A percentile compares a stretch with the other conserved stretches of the same genome.
Evolutionary conservation across 2,113 vertebrate genomes (phyloP).

Genomic region (Zosterops borbonicus): DNA sequence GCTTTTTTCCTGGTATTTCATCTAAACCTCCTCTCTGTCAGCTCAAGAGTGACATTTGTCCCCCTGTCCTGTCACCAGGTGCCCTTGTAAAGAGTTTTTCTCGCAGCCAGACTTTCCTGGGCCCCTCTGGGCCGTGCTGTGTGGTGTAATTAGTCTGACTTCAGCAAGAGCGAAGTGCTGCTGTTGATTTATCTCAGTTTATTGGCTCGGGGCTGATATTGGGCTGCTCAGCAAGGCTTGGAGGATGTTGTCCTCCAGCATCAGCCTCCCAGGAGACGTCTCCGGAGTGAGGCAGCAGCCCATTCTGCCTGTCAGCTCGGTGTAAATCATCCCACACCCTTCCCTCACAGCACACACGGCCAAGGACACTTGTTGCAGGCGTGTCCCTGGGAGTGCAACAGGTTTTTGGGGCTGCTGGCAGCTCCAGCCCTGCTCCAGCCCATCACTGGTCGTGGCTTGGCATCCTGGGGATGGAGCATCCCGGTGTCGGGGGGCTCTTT

Average conservation of each 20-base stretch:
- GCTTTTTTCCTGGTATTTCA: not conserved
- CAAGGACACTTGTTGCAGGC: not conserved
- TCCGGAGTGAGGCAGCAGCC: not conserved
- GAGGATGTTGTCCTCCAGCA: not conserved
- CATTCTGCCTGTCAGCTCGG: not conserved
- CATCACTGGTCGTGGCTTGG: fast-evolving
- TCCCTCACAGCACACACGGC: not conserved
- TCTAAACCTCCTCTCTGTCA: not conserved
- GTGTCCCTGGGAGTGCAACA: not conserved
- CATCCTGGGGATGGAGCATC: not conserved
- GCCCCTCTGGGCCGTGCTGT: not conserved
- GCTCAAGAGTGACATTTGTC: not conserved
- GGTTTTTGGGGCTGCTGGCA: not conserved
- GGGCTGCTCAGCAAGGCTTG: not conserved
- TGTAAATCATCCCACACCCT: not conserved
- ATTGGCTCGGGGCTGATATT: not conserved
- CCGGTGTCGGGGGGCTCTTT: not conserved
- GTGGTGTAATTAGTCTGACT: not conserved
- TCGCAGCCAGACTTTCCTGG: not conserved
- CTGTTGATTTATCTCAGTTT: not conserved
- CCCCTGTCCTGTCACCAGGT: not conserved
- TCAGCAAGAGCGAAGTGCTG: not conserved
- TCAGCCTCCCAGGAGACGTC: not conserved
- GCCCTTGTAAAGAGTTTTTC: not conserved
- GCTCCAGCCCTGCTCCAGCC: not conserved